Evolutionary conservation across 2,113 vertebrate genomes (phyloP).

Genomic region (Grammomys surdaster): DNA sequence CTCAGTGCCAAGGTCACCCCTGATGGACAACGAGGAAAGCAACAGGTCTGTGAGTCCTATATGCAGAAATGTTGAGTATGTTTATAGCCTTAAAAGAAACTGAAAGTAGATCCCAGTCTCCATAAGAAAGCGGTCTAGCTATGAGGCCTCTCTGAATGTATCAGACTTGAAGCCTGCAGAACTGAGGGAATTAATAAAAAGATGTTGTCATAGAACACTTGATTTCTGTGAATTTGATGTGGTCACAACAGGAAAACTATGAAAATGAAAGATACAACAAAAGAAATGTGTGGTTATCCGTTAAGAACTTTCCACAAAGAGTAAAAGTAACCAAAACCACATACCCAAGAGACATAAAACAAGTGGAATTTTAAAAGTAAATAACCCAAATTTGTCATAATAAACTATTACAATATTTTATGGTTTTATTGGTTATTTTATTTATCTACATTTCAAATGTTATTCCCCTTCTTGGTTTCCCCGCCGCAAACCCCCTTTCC

Average conservation of each 20-base stretch:
- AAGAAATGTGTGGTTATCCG: neutral
- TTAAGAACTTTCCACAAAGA: neutral
- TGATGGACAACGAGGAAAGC: neutral
- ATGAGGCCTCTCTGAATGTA: neutral
- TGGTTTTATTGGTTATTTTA: too few relatives aligned
- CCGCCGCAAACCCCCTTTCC: too few relatives aligned
- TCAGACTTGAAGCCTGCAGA: neutral
- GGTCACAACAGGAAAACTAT: neutral
- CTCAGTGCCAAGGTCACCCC: neutral
- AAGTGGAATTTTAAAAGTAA: neutral
- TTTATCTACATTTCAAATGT: too few relatives aligned
- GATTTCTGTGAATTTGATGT: neutral
- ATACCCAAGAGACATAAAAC: neutral
- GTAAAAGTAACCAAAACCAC: neutral
- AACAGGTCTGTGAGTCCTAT: neutral
- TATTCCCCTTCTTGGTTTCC: too few relatives aligned
- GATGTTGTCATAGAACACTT: neutral
- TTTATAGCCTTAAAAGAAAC: neutral
- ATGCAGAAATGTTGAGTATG: neutral
- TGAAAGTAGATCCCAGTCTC: neutral
- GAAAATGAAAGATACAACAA: neutral
- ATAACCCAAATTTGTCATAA: neutral
- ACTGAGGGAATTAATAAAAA: neutral
- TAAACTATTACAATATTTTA: neutral
- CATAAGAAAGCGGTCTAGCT: neutral